Evolutionary conservation across 1,140 invertebrate species (phyloP), one percentile per base, ranked within the genome.

Genomic region (Subanguina moxae): DNA sequence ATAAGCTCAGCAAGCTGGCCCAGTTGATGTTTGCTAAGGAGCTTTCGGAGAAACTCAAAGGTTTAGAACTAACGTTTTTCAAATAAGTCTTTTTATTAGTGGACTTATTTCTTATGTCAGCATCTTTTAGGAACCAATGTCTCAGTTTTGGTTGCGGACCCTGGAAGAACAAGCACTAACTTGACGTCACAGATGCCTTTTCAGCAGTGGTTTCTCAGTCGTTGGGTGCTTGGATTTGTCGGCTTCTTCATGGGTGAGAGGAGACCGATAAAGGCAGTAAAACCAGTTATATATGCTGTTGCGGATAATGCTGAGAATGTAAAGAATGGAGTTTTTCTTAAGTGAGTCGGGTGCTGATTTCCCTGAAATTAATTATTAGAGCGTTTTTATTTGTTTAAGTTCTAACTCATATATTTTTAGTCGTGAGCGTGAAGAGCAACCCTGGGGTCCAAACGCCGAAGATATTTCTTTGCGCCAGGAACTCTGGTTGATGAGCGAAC

Each of bases 21-120:
- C 63, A 62, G 28, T 77, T 76, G 21, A 61, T 82, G 19, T 82
- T 82, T 61, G 79, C 80, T 3, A 74, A 71, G 46, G 80, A 82
- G 46, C 61, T 82, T n/a, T 46, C 81, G 0, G 78, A 81, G 17
- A 59, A 76, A 57, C 46, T 82, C 17, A 68, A 73, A 74, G 77
- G 77, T 77, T 57, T 23, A 28, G 66, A 68, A 19, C 11, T 28
- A 17, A n/a, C 5, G 25, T 28, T 21, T 67, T 25, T 66, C 11
- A 1, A 66, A 66, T 19, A 8, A 65, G 38, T 27, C 9, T 67
- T 43, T 64, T 67, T 19, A 19, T n/a, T 25, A 45, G n/a, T 28
- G 17, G 1, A 1, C 17, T 1, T 25, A 30, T 21, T 9, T 21
- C 58, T n/a, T n/a, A n/a, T n/a, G n/a, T n/a, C n/a, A n/a, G n/a